These are phyloP conservation scores for Anas platyrhynchos DNA, from an alignment of 2,113 vertebrate genomes.

Conservation along the genomic window DNA sequence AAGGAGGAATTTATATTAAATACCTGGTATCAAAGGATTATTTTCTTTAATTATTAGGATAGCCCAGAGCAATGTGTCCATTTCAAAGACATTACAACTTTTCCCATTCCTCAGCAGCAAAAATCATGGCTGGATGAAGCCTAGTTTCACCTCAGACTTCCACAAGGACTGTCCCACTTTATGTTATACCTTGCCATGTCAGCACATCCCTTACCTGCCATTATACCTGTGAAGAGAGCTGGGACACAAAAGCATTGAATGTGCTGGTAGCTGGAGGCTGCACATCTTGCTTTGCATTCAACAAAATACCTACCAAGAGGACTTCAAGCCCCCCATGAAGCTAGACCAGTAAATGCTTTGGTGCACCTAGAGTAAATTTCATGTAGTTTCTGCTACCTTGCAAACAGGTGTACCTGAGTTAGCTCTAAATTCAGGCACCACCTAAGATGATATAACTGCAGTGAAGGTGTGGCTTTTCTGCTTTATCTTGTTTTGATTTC, in stretches of 20 bases:
- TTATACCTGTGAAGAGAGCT: not conserved
- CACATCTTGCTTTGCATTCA: fast-evolving
- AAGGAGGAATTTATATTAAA: not conserved
- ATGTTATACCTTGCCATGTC: fast-evolving
- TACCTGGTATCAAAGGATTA: not conserved
- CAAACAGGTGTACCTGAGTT: not conserved
- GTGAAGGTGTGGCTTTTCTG: not conserved
- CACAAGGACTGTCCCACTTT: not conserved
- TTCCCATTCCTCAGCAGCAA: not conserved
- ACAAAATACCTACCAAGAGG: not conserved
- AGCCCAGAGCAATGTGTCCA: not conserved
- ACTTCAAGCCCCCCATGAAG: not conserved
- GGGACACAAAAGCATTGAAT: not conserved
- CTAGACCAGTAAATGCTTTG: fast-evolving
- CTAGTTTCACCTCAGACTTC: not conserved
- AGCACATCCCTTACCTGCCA: not conserved
- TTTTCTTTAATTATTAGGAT: not conserved
- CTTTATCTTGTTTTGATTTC: not conserved
- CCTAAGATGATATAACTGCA: not conserved
- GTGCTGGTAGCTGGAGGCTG: not conserved
- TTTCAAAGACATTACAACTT: not conserved
- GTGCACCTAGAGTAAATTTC: not conserved
- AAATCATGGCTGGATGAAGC: not conserved
- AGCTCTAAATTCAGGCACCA: not conserved
- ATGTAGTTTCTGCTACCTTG: not conserved